A percentile compares a stretch with the other conserved stretches of the same genome.
phyloP scores from a whole-genome alignment of 2,797 vertebrate genomes.

The Anguilla anguilla region DNA sequence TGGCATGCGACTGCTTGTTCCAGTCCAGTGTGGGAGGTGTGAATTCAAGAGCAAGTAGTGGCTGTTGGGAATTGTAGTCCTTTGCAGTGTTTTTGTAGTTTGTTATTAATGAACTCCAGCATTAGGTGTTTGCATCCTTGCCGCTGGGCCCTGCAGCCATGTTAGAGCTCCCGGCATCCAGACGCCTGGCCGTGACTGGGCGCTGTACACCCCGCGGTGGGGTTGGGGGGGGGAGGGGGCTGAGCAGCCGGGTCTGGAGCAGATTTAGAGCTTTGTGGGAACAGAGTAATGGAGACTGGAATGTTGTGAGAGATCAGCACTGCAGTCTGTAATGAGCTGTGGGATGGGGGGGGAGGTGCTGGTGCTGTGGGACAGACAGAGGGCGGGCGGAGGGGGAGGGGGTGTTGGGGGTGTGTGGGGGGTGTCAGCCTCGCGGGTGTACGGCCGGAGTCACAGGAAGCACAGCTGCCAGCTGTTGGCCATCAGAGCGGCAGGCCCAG shows the following conservation, averaged over 20 bases:
- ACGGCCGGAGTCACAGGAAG: conserved; percentile 59
- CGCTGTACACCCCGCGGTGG: conserved; percentile 54
- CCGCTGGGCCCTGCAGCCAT: conserved; percentile 54
- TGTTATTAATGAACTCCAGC: neutral
- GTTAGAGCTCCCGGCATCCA: conserved; percentile 61
- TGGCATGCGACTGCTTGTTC: neutral
- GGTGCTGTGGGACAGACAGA: neutral
- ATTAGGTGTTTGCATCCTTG: conserved; percentile 7
- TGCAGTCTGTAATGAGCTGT: neutral
- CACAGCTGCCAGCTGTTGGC: conserved; percentile 62
- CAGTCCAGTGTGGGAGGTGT: neutral
- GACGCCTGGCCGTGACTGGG: conserved; percentile 55
- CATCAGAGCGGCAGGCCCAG: conserved; percentile 51
- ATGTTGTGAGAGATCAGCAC: neutral
- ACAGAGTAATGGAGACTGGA: neutral
- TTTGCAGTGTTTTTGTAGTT: neutral
- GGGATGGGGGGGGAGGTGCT: neutral
- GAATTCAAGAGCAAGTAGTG: neutral
- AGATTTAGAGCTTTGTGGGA: neutral
- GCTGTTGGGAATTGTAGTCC: neutral
- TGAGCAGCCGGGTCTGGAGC: neutral
- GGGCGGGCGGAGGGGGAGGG: neutral
- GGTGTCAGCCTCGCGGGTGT: conserved; percentile 46
- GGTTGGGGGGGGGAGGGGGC: neutral
- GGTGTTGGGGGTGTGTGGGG: conserved; percentile 39